Evolutionary conservation across 2,888 invertebrate species (phyloP).

Genomic region (Yponomeuta cagnagella): DNA sequence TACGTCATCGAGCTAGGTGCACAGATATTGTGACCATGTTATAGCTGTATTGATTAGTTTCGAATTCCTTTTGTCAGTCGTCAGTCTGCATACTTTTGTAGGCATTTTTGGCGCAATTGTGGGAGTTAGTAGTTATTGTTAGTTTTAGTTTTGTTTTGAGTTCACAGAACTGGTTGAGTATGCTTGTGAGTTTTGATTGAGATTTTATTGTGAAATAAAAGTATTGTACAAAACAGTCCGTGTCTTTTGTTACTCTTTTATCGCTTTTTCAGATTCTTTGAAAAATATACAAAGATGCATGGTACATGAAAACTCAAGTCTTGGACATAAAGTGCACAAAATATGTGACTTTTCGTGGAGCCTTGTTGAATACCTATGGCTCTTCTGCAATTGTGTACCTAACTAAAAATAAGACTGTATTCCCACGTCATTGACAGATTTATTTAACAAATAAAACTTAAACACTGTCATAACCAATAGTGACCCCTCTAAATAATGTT

Average conservation of each 20-base stretch:
- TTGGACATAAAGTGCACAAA: no score
- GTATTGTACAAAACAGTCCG: conserved; percentile 46
- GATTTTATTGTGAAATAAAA: conserved; percentile 69
- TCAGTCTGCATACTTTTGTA: not conserved
- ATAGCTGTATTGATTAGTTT: no score
- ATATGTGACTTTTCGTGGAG: not conserved
- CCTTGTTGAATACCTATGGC: not conserved
- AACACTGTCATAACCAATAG: conserved; percentile 19
- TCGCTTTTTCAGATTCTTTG: no score
- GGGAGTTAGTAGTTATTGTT: conserved; percentile 20
- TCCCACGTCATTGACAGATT: conserved; percentile 29
- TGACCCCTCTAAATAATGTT: not conserved
- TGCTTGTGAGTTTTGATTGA: conserved; percentile 69
- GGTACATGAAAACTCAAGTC: no score
- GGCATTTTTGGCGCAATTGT: not conserved
- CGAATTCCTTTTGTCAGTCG: not conserved
- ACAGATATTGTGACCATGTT: no score
- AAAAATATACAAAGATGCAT: no score
- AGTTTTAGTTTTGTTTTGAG: conserved; percentile 51
- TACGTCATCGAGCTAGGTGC: no score
- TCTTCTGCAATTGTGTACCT: not conserved
- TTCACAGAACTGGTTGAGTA: conserved; percentile 51
- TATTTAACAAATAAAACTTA: conserved; percentile 36
- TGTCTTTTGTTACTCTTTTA: not conserved
- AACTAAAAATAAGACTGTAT: not conserved